Evolutionary conservation across 2,888 invertebrate species (phyloP).

Genomic region (Lycocerus yunnanus): DNA sequence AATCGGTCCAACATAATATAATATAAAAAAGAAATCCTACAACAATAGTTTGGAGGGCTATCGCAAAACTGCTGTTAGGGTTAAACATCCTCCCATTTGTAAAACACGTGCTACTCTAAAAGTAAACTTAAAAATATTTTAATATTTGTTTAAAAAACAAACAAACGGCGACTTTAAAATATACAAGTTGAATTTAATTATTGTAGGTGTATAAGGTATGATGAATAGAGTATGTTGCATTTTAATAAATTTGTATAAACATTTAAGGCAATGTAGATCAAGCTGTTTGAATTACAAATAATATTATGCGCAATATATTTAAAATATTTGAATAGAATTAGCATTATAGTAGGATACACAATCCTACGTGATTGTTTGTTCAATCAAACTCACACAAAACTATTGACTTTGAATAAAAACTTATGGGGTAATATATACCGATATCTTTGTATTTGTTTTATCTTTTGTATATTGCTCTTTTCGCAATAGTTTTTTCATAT

Average conservation of each 20-base stretch:
- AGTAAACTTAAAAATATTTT: not conserved
- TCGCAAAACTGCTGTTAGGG: not conserved
- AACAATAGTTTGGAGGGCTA: too few relatives aligned
- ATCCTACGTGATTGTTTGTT: conserved; percentile 15
- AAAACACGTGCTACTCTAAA: not conserved
- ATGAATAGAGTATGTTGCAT: not conserved
- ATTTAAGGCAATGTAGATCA: conserved; percentile 3
- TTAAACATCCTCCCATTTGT: not conserved
- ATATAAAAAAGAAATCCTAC: too few relatives aligned
- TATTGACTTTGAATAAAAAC: not conserved
- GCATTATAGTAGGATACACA: conserved; percentile 14
- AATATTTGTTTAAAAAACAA: conserved; percentile 1
- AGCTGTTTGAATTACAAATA: conserved; percentile 3
- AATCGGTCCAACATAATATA: too few relatives aligned
- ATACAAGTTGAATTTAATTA: not conserved
- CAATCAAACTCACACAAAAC: conserved; percentile 10
- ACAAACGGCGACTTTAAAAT: not conserved
- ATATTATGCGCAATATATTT: conserved; percentile 1
- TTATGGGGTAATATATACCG: not conserved
- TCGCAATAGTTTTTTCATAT: not conserved
- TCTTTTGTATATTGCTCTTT: not conserved
- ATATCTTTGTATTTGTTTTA: not conserved
- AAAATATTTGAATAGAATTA: conserved; percentile 19
- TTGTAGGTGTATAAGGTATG: not conserved
- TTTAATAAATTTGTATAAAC: conserved; percentile 3